Evolutionary conservation across 1,140 invertebrate genomes (phyloP).

Genomic region (Periplaneta americana): DNA sequence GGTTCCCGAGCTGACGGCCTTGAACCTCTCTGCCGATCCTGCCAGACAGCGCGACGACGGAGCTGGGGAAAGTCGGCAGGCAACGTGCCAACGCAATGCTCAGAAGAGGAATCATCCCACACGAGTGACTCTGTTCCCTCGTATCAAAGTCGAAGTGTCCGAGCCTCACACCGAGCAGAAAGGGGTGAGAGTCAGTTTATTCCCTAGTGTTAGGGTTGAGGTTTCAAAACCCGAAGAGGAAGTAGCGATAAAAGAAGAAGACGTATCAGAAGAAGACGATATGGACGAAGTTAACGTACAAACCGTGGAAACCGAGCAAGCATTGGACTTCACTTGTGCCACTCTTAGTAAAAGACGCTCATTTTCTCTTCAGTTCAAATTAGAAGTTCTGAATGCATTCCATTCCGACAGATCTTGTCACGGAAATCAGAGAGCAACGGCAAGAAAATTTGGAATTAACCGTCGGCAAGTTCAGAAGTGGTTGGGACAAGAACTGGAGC

Average conservation of each 20-base stretch:
- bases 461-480: conserved; percentile 59
- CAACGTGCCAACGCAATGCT: conserved; percentile 7
- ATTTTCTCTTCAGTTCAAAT: conserved; percentile 45
- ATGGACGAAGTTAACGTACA: conserved; percentile 21
- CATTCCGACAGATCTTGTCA: conserved; percentile 43
- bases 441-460: conserved; percentile 54
- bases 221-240: conserved; percentile 20
- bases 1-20: conserved; percentile 34
- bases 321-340: conserved; percentile 29
- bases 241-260: conserved; percentile 16
- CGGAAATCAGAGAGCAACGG: conserved; percentile 55
- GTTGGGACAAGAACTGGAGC: conserved; percentile 47
- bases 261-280: conserved; percentile 19
- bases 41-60: conserved; percentile 44
- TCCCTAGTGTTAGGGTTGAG: conserved; percentile 15
- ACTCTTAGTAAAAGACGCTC: conserved; percentile 40
- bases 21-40: conserved; percentile 40
- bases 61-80: conserved; percentile 11
- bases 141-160: neutral
- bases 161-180: conserved; percentile 5
- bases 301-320: conserved; percentile 22
- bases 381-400: conserved; percentile 46
- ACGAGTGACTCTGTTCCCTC: neutral
- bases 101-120: neutral
- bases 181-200: conserved; percentile 15